Base-by-base conservation (phyloP, 64 coral and sea anemone species). In the Platygyra sinensis region DNA sequence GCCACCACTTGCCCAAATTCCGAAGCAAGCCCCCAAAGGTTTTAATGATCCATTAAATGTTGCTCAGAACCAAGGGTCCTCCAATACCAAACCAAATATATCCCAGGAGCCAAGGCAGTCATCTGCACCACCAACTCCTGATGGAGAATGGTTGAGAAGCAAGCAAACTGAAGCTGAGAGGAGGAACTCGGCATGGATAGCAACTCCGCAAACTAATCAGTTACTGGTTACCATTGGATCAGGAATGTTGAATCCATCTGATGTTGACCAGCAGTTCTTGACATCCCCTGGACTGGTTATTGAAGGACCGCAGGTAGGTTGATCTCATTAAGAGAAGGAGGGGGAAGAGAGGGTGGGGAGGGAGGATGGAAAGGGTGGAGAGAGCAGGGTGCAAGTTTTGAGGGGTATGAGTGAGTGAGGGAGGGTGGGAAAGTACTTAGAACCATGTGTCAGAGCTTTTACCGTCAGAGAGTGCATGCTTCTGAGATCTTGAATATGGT, bases 201-300 rank as follows among this genome's bases (percentile, higher is more conserved):
- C 88, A 17, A 79, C 88, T 42, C 83, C 92, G 54, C 91, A 94
- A 51, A 96, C 95, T 6, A 91, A 73, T 39, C 88, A 96, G 39
- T 80, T 96, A 24, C 84, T 96, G 2, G 90, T 89, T 28, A 90
- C 95, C 55, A 86, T 96, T 83, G 88, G 82, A 30, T 96, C 95
- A 49, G 95, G 95, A 60, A 94, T 96, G 95, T 82, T 88, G 83
- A 96, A 88, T 69, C 93, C 89, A 19, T 59, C 75, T 30, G 91
- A 96, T 88, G 87, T 96, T 2, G 91, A 94, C 84, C 95, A 96
- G 72, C 91, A 96, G 24, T 96, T 88, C 80, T 84, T 96, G 29
- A 96, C 95, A 7, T 96, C 91, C 29, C 95, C 95, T 51, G 84
- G 92, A 50, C 90, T 96, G 24, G 82, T 87, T 72, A 76, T 94